Evolutionary conservation across 1,140 invertebrate species (phyloP).

Genomic region (Drosophila orosa): DNA sequence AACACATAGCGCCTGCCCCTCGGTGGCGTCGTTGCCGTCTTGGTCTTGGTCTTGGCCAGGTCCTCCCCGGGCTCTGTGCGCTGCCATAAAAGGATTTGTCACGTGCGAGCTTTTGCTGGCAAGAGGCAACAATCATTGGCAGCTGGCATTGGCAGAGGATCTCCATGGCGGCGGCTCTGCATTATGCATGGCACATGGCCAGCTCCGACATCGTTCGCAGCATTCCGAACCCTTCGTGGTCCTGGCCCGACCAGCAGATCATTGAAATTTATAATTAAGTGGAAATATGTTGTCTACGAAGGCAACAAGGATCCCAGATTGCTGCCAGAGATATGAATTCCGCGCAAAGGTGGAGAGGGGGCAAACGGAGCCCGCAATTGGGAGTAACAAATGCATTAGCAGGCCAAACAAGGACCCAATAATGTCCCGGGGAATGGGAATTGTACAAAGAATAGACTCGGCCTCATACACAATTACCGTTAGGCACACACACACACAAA

Average conservation of each 20-base stretch:
- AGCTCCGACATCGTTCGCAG: conserved; percentile 44
- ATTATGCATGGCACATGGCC: conserved; percentile 75
- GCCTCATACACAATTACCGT: conserved; percentile 68
- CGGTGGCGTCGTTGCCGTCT: conserved; percentile 42
- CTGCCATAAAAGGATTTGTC: conserved; percentile 84
- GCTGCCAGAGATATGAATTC: conserved; percentile 52
- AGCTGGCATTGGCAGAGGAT: conserved; percentile 9
- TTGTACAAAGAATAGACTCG: conserved; percentile 30
- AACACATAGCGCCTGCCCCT: conserved; percentile 65
- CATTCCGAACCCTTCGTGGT: conserved; percentile 51
- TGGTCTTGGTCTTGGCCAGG: conserved; percentile 12
- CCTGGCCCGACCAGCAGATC: conserved; percentile 43
- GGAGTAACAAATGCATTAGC: conserved; percentile 51
- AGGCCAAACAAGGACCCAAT: conserved; percentile 51
- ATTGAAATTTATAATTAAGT: conserved; percentile 82
- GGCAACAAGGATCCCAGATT: conserved; percentile 55
- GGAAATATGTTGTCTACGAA: conserved; percentile 66
- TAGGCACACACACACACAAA: conserved; percentile 36
- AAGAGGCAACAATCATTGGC: conserved; percentile 81
- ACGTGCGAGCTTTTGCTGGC: conserved; percentile 84
- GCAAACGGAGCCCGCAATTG: conserved; percentile 21
- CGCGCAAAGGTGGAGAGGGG: background rate
- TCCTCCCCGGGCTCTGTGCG: conserved; percentile 41
- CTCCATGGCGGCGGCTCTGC: conserved; percentile 44
- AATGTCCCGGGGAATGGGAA: conserved; percentile 32